Percentiles rank a stretch among this genome's conserved stretches.
Evolutionary conservation across 2,113 vertebrate genomes (phyloP).

Genomic region (Perca fluviatilis): DNA sequence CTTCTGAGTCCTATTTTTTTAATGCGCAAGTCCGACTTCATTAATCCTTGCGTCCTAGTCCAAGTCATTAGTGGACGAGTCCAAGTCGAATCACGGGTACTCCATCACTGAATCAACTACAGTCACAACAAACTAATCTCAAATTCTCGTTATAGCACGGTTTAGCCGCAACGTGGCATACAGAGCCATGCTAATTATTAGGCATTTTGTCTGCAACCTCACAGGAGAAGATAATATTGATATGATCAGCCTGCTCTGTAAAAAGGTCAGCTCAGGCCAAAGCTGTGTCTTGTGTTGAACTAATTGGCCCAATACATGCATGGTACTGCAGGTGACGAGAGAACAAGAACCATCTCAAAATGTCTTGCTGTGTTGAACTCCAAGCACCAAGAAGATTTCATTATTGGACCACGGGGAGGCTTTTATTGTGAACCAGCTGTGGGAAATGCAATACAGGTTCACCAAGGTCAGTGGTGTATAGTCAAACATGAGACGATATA

Average conservation of each 20-base stretch:
- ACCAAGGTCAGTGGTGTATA: not conserved
- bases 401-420: not conserved
- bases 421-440: not conserved
- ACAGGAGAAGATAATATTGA: not conserved
- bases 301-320: constrained; percentile 48
- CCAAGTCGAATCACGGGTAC: too few relatives aligned
- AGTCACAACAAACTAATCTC: not conserved
- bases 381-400: too few relatives aligned
- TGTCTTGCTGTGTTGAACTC: not conserved
- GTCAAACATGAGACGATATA: not conserved
- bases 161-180: not conserved
- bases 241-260: not conserved
- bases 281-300: constrained; percentile 10
- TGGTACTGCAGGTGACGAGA: not conserved
- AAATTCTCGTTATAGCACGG: not conserved
- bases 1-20: too few relatives aligned
- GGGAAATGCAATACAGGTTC: not conserved
- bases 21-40: too few relatives aligned
- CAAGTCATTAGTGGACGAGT: too few relatives aligned
- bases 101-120: too few relatives aligned
- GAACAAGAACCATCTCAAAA: not conserved
- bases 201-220: not conserved
- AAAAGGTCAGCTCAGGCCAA: not conserved
- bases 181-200: not conserved
- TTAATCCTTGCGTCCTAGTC: too few relatives aligned